Conservation (phyloP, 2,888 invertebrate species). For the Odontocolon sp. region DNA sequence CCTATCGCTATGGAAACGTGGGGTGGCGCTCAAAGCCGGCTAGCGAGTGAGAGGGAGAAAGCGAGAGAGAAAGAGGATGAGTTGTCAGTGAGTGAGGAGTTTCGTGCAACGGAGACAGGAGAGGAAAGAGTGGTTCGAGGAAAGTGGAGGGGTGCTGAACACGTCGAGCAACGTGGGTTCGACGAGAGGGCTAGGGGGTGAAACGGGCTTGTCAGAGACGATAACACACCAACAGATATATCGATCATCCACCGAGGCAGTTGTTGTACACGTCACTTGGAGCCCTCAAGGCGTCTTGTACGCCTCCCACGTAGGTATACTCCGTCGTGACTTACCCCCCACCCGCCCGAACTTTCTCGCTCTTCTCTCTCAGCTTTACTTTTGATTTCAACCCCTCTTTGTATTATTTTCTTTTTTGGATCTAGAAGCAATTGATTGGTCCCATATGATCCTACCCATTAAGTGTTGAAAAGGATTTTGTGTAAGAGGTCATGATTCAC, state of each 20-base stretch:
- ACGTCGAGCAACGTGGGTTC: constrained; percentile 58
- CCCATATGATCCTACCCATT: no score
- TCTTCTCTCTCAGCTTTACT: constrained; percentile 1
- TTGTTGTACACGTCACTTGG: constrained; percentile 59
- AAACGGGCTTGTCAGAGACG: constrained; percentile 71
- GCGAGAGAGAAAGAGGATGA: constrained; percentile 53
- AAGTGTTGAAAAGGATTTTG: not conserved
- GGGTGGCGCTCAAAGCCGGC: constrained; percentile 77
- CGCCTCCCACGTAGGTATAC: constrained; percentile 28
- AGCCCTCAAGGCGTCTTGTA: constrained; percentile 41
- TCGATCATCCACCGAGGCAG: constrained; percentile 71
- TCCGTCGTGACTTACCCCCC: constrained; percentile 3
- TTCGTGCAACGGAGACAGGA: constrained; percentile 20
- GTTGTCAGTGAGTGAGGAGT: constrained; percentile 47
- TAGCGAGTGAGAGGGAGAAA: constrained; percentile 61
- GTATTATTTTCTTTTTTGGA: not conserved
- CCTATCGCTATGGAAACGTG: constrained; percentile 80
- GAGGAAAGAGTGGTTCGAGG: constrained; percentile 56
- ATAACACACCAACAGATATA: constrained; percentile 74
- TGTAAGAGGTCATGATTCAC: not conserved
- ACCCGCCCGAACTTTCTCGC: not conserved
- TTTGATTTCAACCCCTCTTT: constrained; percentile 8
- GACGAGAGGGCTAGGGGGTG: constrained; percentile 47
- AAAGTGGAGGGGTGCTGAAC: constrained; percentile 51
- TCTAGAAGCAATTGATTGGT: not conserved